A percentile compares a stretch with the other conserved stretches of the same genome.
Conservation (phyloP, 2,113 vertebrate genomes). For the Megaptera novaeangliae region DNA sequence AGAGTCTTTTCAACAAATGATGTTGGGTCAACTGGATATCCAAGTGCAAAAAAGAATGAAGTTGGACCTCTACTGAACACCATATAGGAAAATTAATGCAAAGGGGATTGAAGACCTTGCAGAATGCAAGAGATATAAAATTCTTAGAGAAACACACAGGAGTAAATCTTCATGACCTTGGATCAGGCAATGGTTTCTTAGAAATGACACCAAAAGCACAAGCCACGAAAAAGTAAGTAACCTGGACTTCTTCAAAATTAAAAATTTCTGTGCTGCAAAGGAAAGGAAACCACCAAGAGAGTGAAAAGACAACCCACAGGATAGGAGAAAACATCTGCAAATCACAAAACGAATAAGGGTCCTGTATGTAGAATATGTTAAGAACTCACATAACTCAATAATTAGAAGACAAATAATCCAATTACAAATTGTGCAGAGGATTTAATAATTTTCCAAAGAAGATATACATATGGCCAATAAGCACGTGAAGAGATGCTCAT, state of each 20-base stretch:
- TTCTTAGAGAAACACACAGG: background rate
- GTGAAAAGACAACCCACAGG: background rate
- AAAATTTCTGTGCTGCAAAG: background rate
- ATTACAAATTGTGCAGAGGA: background rate
- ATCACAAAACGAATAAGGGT: background rate
- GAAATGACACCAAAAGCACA: background rate
- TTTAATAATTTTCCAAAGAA: background rate
- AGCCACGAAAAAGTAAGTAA: background rate
- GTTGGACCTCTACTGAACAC: background rate
- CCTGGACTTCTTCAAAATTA: background rate
- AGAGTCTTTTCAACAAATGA: background rate
- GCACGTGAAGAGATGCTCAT: background rate
- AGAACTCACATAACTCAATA: background rate
- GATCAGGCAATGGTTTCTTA: background rate
- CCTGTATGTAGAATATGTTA: background rate
- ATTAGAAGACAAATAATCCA: background rate
- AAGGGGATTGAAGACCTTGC: background rate
- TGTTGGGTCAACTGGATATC: background rate
- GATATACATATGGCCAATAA: background rate
- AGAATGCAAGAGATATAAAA: background rate
- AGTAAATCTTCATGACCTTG: background rate
- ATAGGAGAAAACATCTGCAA: background rate
- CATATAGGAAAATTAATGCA: background rate
- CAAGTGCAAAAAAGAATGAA: conserved; percentile 2
- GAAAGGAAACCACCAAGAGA: background rate